Evolutionary conservation across 2,113 vertebrate species (phyloP).

Genomic region (Athene cunicularia): DNA sequence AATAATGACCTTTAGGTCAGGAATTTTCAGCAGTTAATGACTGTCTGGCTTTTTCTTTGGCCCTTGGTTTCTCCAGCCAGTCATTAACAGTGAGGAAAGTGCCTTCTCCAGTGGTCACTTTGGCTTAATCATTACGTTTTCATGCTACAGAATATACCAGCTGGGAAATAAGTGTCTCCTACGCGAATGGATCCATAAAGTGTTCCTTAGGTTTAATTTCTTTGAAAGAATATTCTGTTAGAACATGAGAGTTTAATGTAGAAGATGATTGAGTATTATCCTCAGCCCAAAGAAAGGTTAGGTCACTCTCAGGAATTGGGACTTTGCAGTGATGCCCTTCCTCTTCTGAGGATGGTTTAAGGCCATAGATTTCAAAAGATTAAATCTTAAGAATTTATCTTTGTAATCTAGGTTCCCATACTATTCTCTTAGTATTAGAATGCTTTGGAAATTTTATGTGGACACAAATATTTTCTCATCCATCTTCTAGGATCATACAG

Average conservation of each 20-base stretch:
- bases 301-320: slow-evolving; percentile 13
- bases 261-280: slow-evolving; percentile 23
- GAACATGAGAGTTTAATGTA: background rate
- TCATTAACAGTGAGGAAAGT: slow-evolving; percentile 42
- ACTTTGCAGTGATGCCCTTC: background rate
- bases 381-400: slow-evolving; percentile 55
- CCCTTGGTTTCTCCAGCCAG: slow-evolving; percentile 33
- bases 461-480: background rate
- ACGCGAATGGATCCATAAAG: background rate
- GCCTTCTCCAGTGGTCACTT: slow-evolving; percentile 16
- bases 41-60: slow-evolving; percentile 44
- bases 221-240: slow-evolving; percentile 39
- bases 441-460: background rate
- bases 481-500: background rate
- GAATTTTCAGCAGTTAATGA: slow-evolving; percentile 73
- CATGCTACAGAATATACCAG: slow-evolving; percentile 35
- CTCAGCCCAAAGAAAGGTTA: background rate
- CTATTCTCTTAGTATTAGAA: background rate
- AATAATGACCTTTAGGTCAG: slow-evolving; percentile 64
- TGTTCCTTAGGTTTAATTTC: slow-evolving; percentile 34
- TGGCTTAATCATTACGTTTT: slow-evolving; percentile 22
- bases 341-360: background rate
- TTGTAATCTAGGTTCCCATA: background rate
- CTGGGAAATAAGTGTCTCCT: slow-evolving; percentile 56
- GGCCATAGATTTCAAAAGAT: slow-evolving; percentile 25